These are phyloP conservation scores for Seira ritae DNA, from an alignment of 2,888 invertebrate species.

Conservation along the genomic window DNA sequence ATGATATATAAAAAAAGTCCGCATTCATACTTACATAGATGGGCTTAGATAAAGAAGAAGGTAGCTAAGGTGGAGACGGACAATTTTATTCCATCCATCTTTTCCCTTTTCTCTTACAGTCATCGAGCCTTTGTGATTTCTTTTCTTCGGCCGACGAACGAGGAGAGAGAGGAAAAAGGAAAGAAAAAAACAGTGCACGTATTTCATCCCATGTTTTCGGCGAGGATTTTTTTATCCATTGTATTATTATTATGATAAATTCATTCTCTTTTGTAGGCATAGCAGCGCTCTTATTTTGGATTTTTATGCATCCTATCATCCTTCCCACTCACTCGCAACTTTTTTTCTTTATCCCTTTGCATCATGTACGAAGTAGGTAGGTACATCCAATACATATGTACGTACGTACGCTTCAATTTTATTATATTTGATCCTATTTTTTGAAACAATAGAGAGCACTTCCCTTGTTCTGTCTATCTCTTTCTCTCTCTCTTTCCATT, in stretches of 20 bases:
- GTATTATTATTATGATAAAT: constrained; percentile 19
- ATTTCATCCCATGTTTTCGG: constrained; percentile 13
- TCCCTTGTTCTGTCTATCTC: constrained; percentile 6
- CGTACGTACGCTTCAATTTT: not conserved
- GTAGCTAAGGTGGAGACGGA: constrained; percentile 12
- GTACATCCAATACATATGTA: too few relatives aligned
- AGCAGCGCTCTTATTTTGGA: not conserved
- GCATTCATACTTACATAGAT: constrained; percentile 7
- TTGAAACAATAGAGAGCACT: constrained; percentile 16
- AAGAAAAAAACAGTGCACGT: constrained; percentile 12
- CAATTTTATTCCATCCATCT: constrained; percentile 35
- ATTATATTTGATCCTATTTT: not conserved
- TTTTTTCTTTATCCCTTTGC: too few relatives aligned
- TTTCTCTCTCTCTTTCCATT: too few relatives aligned
- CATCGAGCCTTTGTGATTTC: constrained; percentile 34
- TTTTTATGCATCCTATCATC: constrained; percentile 15
- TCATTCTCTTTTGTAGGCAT: constrained; percentile 13
- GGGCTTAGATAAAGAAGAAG: constrained; percentile 4
- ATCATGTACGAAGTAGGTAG: too few relatives aligned
- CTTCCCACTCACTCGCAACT: constrained; percentile 1
- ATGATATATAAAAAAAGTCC: constrained; percentile 2
- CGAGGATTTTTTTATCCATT: not conserved
- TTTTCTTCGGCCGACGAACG: not conserved
- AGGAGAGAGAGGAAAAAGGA: too few relatives aligned
- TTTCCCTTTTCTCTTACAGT: constrained; percentile 22